Conservation (phyloP, 2,888 invertebrate species). For the Camponotus fellah region DNA sequence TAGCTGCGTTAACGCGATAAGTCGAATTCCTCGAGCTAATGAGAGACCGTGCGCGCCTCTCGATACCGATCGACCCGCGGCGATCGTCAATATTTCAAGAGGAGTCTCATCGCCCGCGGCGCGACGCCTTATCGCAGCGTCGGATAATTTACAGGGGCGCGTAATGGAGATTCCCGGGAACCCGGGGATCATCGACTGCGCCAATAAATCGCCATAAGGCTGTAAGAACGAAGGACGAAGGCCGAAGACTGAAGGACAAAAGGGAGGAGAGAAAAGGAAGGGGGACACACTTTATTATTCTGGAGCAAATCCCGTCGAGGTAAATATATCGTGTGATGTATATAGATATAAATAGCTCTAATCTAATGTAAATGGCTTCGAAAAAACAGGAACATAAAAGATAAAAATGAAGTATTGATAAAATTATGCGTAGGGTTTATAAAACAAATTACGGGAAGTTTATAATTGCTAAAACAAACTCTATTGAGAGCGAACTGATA, state of each 20-base stretch:
- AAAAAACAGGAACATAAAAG: not conserved
- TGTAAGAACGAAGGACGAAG: constrained; percentile 61
- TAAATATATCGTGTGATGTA: constrained; percentile 16
- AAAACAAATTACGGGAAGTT: not conserved
- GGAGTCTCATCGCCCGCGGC: constrained; percentile 26
- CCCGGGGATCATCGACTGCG: constrained; percentile 63
- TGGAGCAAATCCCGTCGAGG: not conserved
- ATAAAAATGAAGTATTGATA: not conserved
- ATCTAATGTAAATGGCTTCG: not conserved
- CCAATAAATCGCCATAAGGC: constrained; percentile 74
- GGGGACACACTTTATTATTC: constrained; percentile 39
- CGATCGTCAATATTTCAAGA: constrained; percentile 62
- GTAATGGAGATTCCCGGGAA: constrained; percentile 72
- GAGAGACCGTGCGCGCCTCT: constrained; percentile 48
- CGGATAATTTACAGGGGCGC: constrained; percentile 72
- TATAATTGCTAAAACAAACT: not conserved
- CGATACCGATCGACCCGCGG: constrained; percentile 61
- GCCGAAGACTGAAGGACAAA: constrained; percentile 32
- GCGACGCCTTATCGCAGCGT: constrained; percentile 65
- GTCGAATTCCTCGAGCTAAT: constrained; percentile 67
- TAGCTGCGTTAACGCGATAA: constrained; percentile 71
- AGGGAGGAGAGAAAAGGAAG: constrained; percentile 19
- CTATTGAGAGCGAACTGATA: not conserved
- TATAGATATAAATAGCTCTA: not conserved
- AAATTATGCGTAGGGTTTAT: not conserved